Conservation (phyloP, 2,797 vertebrate genomes). For the Dallia pectoralis region DNA sequence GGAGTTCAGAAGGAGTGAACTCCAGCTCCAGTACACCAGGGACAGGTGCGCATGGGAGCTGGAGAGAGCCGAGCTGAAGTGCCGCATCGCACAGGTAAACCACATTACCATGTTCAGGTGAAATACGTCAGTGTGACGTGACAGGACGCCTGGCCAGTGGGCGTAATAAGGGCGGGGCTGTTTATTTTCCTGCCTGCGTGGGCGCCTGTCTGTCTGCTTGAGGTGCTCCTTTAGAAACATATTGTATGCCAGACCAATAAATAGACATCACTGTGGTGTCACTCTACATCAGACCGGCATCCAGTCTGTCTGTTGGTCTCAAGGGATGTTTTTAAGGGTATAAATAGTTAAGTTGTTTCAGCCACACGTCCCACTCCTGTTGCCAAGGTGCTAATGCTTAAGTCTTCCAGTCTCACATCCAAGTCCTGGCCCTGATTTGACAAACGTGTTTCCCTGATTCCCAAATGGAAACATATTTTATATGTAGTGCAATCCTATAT, state of each 20-base stretch:
- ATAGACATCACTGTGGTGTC: too few relatives aligned
- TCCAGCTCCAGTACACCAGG: slow-evolving; percentile 73
- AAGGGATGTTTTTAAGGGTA: slow-evolving; percentile 20
- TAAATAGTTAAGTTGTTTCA: slow-evolving; percentile 29
- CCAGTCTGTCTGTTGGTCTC: background rate
- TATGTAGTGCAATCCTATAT: too few relatives aligned
- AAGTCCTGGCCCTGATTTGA: slow-evolving; percentile 45
- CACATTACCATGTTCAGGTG: background rate
- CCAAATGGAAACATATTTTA: too few relatives aligned
- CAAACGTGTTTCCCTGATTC: slow-evolving; percentile 50
- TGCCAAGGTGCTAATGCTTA: slow-evolving; percentile 46
- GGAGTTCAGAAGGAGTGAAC: slow-evolving; percentile 70
- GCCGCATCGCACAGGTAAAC: slow-evolving; percentile 72
- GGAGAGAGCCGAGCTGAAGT: slow-evolving; percentile 74
- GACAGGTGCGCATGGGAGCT: slow-evolving; percentile 75
- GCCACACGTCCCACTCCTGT: slow-evolving; percentile 41
- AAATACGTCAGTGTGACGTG: background rate
- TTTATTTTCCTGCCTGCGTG: too few relatives aligned
- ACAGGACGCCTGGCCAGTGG: too few relatives aligned
- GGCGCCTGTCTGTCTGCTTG: too few relatives aligned
- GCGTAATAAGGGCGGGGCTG: background rate
- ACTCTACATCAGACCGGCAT: too few relatives aligned
- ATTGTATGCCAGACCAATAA: too few relatives aligned
- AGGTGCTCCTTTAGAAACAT: background rate
- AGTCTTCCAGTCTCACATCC: slow-evolving; percentile 46